Conservation (phyloP, 1,140 invertebrate genomes). For the Neomicropteryx cornuta region DNA sequence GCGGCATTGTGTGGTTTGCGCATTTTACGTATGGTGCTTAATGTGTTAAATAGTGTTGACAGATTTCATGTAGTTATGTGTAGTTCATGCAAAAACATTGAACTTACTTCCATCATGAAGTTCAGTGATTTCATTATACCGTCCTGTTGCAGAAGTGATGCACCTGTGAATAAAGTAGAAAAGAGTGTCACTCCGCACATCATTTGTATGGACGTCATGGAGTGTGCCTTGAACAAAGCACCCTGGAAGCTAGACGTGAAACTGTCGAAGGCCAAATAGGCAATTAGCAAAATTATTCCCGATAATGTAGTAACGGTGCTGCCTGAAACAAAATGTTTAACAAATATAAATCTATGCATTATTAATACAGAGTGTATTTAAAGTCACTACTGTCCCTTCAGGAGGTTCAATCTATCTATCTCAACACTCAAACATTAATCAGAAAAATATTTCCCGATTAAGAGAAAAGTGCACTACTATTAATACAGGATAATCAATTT, state of each 20-base stretch:
- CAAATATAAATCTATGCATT: slow-evolving; percentile 3
- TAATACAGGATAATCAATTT: too few relatives aligned
- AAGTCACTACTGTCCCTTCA: too few relatives aligned
- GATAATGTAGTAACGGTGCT: slow-evolving; percentile 69
- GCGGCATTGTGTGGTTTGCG: too few relatives aligned
- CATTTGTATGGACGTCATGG: slow-evolving; percentile 87
- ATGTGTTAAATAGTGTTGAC: too few relatives aligned
- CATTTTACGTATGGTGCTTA: too few relatives aligned
- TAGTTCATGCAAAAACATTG: too few relatives aligned
- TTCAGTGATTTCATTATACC: slow-evolving; percentile 63
- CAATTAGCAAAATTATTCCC: slow-evolving; percentile 73
- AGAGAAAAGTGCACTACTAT: too few relatives aligned
- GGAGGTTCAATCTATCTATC: too few relatives aligned
- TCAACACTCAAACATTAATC: too few relatives aligned
- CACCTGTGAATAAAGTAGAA: slow-evolving; percentile 82
- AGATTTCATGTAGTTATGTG: too few relatives aligned
- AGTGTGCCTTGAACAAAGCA: slow-evolving; percentile 74
- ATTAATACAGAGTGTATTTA: too few relatives aligned
- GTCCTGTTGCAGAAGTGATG: slow-evolving; percentile 80
- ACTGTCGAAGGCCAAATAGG: slow-evolving; percentile 93
- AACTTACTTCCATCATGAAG: slow-evolving; percentile 60
- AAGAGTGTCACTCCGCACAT: slow-evolving; percentile 96
- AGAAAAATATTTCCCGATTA: too few relatives aligned
- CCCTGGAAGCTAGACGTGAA: slow-evolving; percentile 99
- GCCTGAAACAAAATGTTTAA: slow-evolving; percentile 24